Base-by-base conservation (phyloP, 2,888 invertebrate genomes). In the Melanostoma mellinum region DNA sequence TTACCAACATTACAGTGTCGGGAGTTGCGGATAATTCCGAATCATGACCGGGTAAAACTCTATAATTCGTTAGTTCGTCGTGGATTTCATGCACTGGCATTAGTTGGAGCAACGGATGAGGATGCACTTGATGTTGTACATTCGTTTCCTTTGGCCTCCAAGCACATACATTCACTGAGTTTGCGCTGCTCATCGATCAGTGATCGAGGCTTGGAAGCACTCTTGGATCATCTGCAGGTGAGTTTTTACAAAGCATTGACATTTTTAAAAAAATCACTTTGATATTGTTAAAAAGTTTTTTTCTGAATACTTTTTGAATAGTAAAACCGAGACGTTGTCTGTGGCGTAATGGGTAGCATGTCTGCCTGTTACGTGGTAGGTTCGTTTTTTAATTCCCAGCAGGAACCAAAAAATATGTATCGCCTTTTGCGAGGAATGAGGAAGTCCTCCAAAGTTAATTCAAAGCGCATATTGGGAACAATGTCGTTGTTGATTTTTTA, bases 171-270 rank as follows among this genome's bases (percentile, higher is more conserved):
- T 88, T 96, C 96, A 76, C 93, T 98, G 85, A 95, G 96, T 88
- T 93, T 98, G 87, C 94, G 97, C 88, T 97, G 97, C 89, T 97
- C 97, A 88, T 97, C 97, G 88, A 94, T 98, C 89, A 97, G 96
- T 40, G 98, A 98, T 92, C 93, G 96, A 88, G 98, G 98, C 4
- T 92, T 98, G 86, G 98, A 98, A 92, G 94, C 96, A 33, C 93
- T 97, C 55, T 92, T 97, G 89, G 97, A 97, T 92, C 97, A 97
- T 91, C 93, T 97, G 86, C 96, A 96, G 95, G 96, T 96, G 90
- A 90, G 89, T 87, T 71, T 4, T 9, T 40, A 30, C 35, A 20
- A 20, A 20, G 20, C 20, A 20, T 20, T 20, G 20, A 20, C 20
- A 20, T 20, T 20, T 20, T 20, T 20, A 20, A 20, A 20, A 20